These are phyloP conservation scores for Hydroisotoma schaefferi DNA, from an alignment of 2,888 invertebrate genomes.

Conservation along the genomic window DNA sequence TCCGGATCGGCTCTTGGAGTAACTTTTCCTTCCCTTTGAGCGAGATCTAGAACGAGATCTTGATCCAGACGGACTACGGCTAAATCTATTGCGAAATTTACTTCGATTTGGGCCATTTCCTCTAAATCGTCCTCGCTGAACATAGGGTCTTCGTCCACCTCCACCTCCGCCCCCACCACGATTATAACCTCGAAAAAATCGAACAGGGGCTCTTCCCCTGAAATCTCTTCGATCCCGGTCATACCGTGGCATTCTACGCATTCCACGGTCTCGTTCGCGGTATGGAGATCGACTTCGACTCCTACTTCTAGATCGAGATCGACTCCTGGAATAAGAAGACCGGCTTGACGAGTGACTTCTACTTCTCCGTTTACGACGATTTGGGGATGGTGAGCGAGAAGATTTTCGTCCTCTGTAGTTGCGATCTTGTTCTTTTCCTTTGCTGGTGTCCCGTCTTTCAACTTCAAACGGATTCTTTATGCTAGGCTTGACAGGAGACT, in stretches of 20 bases:
- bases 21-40: constrained; percentile 5
- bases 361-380: constrained; percentile 2
- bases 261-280: constrained; percentile 3
- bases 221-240: neutral
- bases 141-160: constrained; percentile 18
- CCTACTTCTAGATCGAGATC: constrained; percentile 26
- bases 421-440: constrained; percentile 20
- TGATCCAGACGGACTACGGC: constrained; percentile 32
- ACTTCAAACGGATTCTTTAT: constrained; percentile 23
- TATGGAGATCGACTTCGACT: constrained; percentile 15
- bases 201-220: constrained; percentile 20
- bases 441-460: constrained; percentile 22
- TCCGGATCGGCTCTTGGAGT: constrained; percentile 7
- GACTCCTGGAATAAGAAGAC: constrained; percentile 20
- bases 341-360: constrained; percentile 25
- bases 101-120: constrained; percentile 17
- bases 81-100: constrained; percentile 37
- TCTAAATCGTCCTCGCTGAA: constrained; percentile 8
- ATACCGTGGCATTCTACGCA: constrained; percentile 7
- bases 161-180: too few species aligned
- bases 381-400: constrained; percentile 28
- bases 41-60: constrained; percentile 19
- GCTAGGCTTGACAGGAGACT: neutral
- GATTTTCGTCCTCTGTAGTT: constrained; percentile 23
- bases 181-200: constrained; percentile 32